Evolutionary conservation across 2,888 invertebrate genomes (phyloP).

Genomic region (Dicyrtoma fusca): DNA sequence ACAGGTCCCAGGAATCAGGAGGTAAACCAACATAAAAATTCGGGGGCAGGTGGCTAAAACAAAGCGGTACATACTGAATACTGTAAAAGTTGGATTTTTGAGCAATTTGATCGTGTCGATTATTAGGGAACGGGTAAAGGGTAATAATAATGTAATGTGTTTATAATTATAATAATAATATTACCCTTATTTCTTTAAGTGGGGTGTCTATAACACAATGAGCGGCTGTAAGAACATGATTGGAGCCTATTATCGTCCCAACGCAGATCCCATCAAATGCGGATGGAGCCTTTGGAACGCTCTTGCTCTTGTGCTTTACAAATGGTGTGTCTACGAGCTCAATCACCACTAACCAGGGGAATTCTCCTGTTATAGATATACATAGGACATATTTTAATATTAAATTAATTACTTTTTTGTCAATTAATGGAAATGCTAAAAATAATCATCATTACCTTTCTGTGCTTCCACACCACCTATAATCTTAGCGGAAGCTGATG

Average conservation of each 20-base stretch:
- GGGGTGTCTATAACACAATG: constrained; percentile 23
- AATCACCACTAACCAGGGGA: constrained; percentile 32
- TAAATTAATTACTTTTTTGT: constrained; percentile 2
- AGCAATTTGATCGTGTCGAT: too few species aligned
- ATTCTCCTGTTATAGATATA: constrained; percentile 28
- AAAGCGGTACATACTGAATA: too few species aligned
- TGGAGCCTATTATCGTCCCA: constrained; percentile 19
- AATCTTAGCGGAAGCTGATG: not conserved
- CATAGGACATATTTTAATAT: not conserved
- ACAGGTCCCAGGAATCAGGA: too few species aligned
- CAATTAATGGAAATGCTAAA: too few species aligned
- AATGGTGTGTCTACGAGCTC: not conserved
- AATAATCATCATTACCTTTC: constrained; percentile 13
- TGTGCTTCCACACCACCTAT: constrained; percentile 17
- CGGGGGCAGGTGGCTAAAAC: too few species aligned
- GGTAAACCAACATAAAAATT: too few species aligned
- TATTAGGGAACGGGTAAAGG: too few species aligned
- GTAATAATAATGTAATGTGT: too few species aligned
- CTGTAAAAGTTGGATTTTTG: too few species aligned
- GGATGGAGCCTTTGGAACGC: not conserved
- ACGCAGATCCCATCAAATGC: constrained; percentile 13
- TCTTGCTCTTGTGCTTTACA: not conserved
- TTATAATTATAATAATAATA: too few species aligned
- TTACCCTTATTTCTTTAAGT: not conserved
- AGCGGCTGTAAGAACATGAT: constrained; percentile 32